Evolutionary conservation across 2,797 vertebrate species (phyloP), one percentile per base, ranked within the genome.

Genomic region (Sylvia borin): DNA sequence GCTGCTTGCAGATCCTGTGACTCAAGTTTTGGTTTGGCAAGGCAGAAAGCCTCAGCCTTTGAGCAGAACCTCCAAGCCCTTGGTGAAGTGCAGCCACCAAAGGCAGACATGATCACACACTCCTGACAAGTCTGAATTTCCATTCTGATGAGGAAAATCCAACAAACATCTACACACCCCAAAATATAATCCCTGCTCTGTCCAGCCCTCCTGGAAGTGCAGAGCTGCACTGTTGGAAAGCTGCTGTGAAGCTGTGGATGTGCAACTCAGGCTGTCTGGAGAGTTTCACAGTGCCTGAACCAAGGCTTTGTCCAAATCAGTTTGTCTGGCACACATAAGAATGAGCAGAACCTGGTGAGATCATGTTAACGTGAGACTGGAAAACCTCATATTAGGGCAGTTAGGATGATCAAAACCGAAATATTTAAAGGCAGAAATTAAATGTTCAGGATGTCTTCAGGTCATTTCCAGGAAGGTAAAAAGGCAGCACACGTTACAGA

Each of bases 401-500:
- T 7, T 50, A 7, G 22, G 25, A 45, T 73, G 74, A 86, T 82
- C 10, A 74, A 77, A 89, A 50, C 29, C 6, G 2, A 67, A 76
- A 58, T 42, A 88, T 55, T 72, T 75, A n/a, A 84, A 61, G 40
- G 67, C 36, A 82, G 53, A 87, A 90, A 76, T 62, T 54, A 89
- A 82, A 90, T 21, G 31, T 12, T 71, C 36, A 34, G 67, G 45
- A 82, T 76, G 32, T 92, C 85, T 83, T 74, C 57, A 79, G 45
- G 34, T 81, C 31, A 45, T 86, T 94, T 93, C 38, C 77, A 89
- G 85, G 76, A 86, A 96, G 64, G 70, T 55, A 88, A 92, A 92
- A 79, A 77, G 74, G 68, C 54, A 93, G 60, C 27, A 85, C 22
- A 77, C 16, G 34, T 90, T 92, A 88, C 27, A 93, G 57, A 60